Evolutionary conservation across 2,113 vertebrate genomes (phyloP), one percentile per base, ranked within the genome.

Genomic region (Natator depressus): DNA sequence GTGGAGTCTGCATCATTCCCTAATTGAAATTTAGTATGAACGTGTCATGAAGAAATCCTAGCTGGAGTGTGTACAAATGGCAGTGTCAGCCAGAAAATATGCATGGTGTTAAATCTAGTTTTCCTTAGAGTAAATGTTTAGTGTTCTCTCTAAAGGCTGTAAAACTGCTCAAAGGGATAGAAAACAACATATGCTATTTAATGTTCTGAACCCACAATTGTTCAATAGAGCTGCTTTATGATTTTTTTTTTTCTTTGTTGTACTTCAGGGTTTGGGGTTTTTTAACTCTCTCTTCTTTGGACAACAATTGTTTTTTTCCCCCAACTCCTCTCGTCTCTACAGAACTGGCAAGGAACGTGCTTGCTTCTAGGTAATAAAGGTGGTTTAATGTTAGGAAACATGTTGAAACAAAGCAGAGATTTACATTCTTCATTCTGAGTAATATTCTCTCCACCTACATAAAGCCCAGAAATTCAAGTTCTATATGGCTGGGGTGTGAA

Each of bases 301-400:
- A 55, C 79, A 82, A 14, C 6, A 38, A 2, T 3, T 0, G 0
- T 92, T 12, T 82, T 91, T 94, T 88, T 85, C 27, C 19, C 20
- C 27, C 79, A 22, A 82, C 46, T 14, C 50, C 51, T 75, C 49
- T 14, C 50, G 47, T 75, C 31, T 31, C 2, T 14, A 16, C 79
- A 49, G 69, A 87, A n/a, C 51, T 92, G 82, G 13, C 53, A 55
- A 89, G 80, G 50, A 54, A 24, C 25, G 13, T 35, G 8, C 42
- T 85, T 80, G 22, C 27, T 90, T 57, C 49, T 92, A 80, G 69
- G 69, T 88, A 82, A 53, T 85, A 25, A 19, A 87, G 89, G 75
- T 81, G 82, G 65, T 29, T 89, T 79, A 80, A 85, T 57, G 84
- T 69, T 89, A 50, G 65, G 42, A 92, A 82, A 69, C 78, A 92